These are phyloP conservation scores for Drosophila koepferae DNA, from an alignment of 2,888 invertebrate genomes.

Conservation along the genomic window DNA sequence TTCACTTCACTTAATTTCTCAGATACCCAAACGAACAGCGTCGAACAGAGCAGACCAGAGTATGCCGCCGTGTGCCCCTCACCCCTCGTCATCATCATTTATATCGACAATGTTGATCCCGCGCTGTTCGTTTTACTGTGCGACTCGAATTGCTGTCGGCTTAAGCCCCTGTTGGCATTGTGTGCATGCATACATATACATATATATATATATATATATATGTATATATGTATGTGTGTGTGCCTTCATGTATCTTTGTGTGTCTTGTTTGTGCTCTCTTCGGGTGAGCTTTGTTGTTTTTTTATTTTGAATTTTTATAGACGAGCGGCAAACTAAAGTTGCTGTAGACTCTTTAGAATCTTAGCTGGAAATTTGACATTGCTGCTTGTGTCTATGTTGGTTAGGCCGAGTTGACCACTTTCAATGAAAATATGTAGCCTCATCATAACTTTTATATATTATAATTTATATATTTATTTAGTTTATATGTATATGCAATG, in stretches of 20 bases:
- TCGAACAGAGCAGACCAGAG: conserved; percentile 15
- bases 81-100: conserved; percentile 9
- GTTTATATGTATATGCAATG: neutral
- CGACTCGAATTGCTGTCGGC: conserved; percentile 79
- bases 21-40: conserved; percentile 79
- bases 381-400: conserved; percentile 13
- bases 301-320: conserved; percentile 33
- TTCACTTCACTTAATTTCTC: conserved; percentile 80
- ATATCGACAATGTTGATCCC: conserved; percentile 57
- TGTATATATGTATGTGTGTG: conserved; percentile 20
- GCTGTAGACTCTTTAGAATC: conserved; percentile 46
- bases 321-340: conserved; percentile 63
- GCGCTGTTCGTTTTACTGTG: conserved; percentile 54
- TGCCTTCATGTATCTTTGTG: conserved; percentile 31
- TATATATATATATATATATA: conserved; percentile 10
- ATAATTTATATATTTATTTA: neutral
- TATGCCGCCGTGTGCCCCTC: conserved; percentile 28
- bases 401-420: neutral
- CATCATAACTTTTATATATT: neutral
- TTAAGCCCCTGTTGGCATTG: conserved; percentile 65
- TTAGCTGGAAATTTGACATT: conserved; percentile 33
- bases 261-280: conserved; percentile 37
- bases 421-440: neutral
- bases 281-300: conserved; percentile 42
- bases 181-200: conserved; percentile 20